Evolutionary conservation across 1,140 invertebrate species (phyloP).

Genomic region (Macrobrachium rosenbergii): DNA sequence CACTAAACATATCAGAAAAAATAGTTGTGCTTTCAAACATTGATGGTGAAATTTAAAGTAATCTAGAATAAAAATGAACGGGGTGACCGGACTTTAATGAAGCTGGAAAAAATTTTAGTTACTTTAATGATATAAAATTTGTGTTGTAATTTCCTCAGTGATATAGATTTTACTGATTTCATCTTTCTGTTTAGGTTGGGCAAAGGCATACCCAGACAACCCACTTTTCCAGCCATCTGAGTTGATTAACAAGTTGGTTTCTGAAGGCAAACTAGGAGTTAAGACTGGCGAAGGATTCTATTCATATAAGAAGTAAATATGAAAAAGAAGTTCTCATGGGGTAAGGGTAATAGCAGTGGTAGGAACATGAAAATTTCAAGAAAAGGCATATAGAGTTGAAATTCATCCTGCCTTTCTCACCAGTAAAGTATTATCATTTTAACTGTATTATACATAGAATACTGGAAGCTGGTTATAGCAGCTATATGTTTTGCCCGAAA

Average conservation of each 20-base stretch:
- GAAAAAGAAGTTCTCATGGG: background rate
- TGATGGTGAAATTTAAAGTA: too few species aligned
- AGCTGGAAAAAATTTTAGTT: too few species aligned
- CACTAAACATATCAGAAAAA: background rate
- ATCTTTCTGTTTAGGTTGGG: constrained; percentile 76
- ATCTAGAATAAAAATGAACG: too few species aligned
- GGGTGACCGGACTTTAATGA: too few species aligned
- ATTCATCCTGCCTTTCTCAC: background rate
- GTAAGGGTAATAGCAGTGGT: background rate
- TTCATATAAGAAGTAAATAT: constrained; percentile 76
- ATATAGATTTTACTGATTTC: background rate
- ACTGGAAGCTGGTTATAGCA: background rate
- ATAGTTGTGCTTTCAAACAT: too few species aligned
- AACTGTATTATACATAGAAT: background rate
- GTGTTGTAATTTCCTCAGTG: background rate
- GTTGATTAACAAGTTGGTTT: constrained; percentile 80
- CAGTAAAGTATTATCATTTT: background rate
- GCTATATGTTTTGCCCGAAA: background rate
- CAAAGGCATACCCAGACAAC: constrained; percentile 83
- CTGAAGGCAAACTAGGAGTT: constrained; percentile 84
- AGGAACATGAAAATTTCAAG: background rate
- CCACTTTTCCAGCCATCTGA: constrained; percentile 80
- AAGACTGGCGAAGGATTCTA: constrained; percentile 92
- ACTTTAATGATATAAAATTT: background rate
- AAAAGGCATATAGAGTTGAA: background rate